Conservation (phyloP, 2,888 invertebrate genomes). For the Coelogynopora nodosa region DNA sequence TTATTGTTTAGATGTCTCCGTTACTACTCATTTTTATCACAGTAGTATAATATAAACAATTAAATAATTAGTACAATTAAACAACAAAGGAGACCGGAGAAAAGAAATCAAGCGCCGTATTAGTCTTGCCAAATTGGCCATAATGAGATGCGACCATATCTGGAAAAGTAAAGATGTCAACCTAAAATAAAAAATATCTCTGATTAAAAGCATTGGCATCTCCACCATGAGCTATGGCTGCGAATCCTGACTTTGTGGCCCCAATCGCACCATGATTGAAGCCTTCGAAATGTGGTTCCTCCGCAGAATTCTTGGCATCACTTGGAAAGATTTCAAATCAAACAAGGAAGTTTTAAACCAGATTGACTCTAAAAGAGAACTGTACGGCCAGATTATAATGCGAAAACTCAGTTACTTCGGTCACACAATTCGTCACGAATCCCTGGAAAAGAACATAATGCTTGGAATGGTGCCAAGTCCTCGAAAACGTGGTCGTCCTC, state of each 20-base stretch:
- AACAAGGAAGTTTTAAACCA: slow-evolving; percentile 18
- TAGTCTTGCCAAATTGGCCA: slow-evolving; percentile 2
- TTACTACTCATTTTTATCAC: no score
- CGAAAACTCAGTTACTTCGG: not conserved
- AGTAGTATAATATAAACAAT: no score
- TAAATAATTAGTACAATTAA: no score
- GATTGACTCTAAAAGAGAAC: not conserved
- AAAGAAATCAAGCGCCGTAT: slow-evolving; percentile 7
- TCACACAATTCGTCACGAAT: not conserved
- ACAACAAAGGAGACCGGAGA: no score
- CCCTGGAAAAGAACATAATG: slow-evolving; percentile 6
- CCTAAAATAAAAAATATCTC: slow-evolving; percentile 1
- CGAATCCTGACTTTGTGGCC: slow-evolving; percentile 18
- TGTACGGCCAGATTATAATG: no score
- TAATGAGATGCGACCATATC: slow-evolving; percentile 7
- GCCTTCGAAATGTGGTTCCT: slow-evolving; percentile 16
- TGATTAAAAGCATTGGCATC: slow-evolving; percentile 3
- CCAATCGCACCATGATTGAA: not conserved
- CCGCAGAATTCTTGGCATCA: not conserved
- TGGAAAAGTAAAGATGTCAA: not conserved
- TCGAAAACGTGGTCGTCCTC: not conserved
- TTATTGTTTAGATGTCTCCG: no score
- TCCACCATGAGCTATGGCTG: slow-evolving; percentile 10
- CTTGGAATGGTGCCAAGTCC: slow-evolving; percentile 16
- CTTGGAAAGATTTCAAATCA: slow-evolving; percentile 11